Evolutionary conservation across 2,797 vertebrate species (phyloP).

Genomic region (Phaenicophaeus curvirostris): DNA sequence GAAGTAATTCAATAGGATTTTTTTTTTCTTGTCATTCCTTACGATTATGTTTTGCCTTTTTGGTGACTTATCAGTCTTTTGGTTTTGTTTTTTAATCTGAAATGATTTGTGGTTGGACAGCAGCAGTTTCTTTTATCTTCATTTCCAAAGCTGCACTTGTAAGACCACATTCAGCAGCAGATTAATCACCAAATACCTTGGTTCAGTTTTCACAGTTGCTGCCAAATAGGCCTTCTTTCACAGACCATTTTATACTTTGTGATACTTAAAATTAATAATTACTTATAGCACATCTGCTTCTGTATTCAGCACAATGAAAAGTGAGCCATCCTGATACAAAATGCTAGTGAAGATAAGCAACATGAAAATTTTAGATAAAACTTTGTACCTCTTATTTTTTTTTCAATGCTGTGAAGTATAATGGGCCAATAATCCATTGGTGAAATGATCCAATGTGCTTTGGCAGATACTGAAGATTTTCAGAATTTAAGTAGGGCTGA

Average conservation of each 20-base stretch:
- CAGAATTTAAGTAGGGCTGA: background rate
- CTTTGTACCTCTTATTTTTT: background rate
- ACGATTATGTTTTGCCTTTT: conserved; percentile 54
- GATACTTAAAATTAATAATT: conserved; percentile 66
- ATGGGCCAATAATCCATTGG: background rate
- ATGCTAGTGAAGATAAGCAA: background rate
- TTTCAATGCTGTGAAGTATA: background rate
- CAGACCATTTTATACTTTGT: conserved; percentile 26
- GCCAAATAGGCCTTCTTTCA: conserved; percentile 79
- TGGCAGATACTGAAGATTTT: background rate
- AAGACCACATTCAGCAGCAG: conserved; percentile 85
- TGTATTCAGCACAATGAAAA: background rate
- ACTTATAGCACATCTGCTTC: background rate
- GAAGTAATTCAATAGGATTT: conserved; percentile 20
- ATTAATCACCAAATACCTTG: conserved; percentile 88
- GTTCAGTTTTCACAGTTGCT: conserved; percentile 84
- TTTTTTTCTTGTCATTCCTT: conserved; percentile 44
- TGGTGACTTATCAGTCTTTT: background rate
- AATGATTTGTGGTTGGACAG: conserved; percentile 27
- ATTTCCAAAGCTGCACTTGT: conserved; percentile 83
- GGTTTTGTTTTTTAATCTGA: background rate
- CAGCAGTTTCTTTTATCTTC: conserved; percentile 78
- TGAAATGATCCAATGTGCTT: background rate
- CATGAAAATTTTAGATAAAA: background rate
- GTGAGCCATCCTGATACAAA: background rate